Percentiles rank a stretch among this genome's conserved stretches.
These are phyloP conservation scores for Casuarius casuarius DNA, from an alignment of 2,113 vertebrate genomes.

Conservation along the genomic window DNA sequence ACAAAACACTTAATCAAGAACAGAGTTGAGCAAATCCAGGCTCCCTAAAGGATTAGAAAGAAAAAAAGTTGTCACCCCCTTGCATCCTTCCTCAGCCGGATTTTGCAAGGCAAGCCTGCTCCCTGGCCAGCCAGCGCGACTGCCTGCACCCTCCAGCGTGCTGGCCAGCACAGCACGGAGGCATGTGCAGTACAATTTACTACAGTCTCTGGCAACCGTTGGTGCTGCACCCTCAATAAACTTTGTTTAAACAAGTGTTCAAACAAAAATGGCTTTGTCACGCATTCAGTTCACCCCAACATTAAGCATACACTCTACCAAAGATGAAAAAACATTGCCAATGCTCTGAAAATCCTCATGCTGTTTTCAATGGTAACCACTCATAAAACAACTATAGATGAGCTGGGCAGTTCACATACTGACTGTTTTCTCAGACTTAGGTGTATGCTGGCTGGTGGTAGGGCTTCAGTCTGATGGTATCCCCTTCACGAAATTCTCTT, in stretches of 20 bases:
- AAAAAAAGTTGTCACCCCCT: neutral
- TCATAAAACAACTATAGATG: neutral
- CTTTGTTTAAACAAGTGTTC: conserved; percentile 23
- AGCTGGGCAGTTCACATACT: neutral
- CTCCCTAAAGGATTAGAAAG: neutral
- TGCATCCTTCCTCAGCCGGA: neutral
- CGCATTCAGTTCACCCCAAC: neutral
- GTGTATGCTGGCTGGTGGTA: fast-evolving
- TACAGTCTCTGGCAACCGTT: neutral
- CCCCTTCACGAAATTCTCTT: neutral
- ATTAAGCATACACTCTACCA: neutral
- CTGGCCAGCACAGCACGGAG: neutral
- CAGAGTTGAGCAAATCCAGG: neutral
- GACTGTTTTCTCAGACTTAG: neutral
- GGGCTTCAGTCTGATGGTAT: neutral
- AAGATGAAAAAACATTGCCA: neutral
- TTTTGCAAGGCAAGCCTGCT: neutral
- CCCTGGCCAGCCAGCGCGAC: neutral
- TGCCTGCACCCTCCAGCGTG: neutral
- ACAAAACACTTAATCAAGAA: neutral
- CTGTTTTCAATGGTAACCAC: neutral
- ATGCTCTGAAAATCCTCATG: neutral
- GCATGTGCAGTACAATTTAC: neutral
- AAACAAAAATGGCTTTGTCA: conserved; percentile 27
- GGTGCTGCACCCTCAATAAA: conserved; percentile 50